phyloP scores from a whole-genome alignment of 2,797 vertebrate genomes.

The Siniperca scherzeri region DNA sequence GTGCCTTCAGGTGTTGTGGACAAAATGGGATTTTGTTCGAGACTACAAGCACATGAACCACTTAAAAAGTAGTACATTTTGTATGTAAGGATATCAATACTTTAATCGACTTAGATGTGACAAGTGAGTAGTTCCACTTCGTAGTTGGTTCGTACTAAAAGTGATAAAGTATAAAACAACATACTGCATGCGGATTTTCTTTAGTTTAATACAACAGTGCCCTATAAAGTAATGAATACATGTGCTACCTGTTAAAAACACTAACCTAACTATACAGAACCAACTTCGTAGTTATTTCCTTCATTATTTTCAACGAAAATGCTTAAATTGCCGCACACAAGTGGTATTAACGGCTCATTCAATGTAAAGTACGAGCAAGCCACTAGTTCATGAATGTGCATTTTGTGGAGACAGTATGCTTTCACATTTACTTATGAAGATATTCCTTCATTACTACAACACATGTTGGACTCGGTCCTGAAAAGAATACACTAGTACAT shows the following conservation, averaged over 20 bases:
- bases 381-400: neutral
- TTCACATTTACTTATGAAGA: constrained; percentile 10
- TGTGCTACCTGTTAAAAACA: neutral
- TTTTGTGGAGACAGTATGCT: neutral
- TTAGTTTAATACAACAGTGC: neutral
- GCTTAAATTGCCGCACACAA: neutral
- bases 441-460: neutral
- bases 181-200: neutral
- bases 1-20: constrained; percentile 56
- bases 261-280: neutral
- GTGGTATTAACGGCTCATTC: accelerated
- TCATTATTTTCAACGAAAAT: neutral
- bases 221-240: neutral
- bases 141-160: neutral
- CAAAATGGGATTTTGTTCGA: neutral
- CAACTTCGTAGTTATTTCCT: neutral
- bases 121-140: accelerated
- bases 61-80: neutral
- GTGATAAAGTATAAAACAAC: neutral
- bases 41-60: accelerated
- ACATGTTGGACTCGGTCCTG: neutral
- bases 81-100: neutral
- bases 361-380: neutral
- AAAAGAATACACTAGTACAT: neutral
- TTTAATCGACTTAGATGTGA: neutral